These are phyloP conservation scores for Parapristionchus giblindavisi DNA, from an alignment of 2,888 invertebrate species.

Conservation along the genomic window DNA sequence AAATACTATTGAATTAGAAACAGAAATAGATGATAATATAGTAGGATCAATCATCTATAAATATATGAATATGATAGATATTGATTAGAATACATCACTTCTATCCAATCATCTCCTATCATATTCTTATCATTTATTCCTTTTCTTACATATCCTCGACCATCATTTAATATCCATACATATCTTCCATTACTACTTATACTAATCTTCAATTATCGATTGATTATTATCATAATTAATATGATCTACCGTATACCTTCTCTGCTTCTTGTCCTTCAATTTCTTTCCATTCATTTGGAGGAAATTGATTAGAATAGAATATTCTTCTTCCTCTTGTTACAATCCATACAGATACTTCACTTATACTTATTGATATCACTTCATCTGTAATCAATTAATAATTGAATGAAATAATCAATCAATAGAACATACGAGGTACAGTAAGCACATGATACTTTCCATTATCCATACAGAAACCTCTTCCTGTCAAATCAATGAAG, in stretches of 20 bases:
- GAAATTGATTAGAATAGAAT: neutral
- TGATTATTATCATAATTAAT: neutral
- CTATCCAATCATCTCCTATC: conserved; percentile 19
- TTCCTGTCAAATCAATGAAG: neutral
- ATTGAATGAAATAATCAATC: neutral
- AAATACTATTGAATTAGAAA: conserved; percentile 19
- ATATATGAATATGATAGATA: neutral
- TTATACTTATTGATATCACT: neutral
- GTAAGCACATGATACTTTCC: neutral
- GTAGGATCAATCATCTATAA: conserved; percentile 1
- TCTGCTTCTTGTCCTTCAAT: neutral
- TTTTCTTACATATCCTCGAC: conserved; percentile 14
- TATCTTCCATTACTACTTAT: conserved; percentile 15
- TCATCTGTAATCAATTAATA: conserved; percentile 13
- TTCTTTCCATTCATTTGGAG: conserved; percentile 18
- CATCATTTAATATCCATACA: conserved; percentile 33
- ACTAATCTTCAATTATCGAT: conserved; percentile 1
- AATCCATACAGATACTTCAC: conserved; percentile 6
- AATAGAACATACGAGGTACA: neutral
- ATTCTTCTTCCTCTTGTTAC: neutral
- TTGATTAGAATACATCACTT: neutral
- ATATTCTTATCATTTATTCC: conserved; percentile 8
- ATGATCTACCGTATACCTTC: neutral
- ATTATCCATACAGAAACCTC: neutral
- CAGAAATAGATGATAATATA: conserved; percentile 6